Conservation (phyloP, 2,797 vertebrate species). For the Cyclopterus lumpus region DNA sequence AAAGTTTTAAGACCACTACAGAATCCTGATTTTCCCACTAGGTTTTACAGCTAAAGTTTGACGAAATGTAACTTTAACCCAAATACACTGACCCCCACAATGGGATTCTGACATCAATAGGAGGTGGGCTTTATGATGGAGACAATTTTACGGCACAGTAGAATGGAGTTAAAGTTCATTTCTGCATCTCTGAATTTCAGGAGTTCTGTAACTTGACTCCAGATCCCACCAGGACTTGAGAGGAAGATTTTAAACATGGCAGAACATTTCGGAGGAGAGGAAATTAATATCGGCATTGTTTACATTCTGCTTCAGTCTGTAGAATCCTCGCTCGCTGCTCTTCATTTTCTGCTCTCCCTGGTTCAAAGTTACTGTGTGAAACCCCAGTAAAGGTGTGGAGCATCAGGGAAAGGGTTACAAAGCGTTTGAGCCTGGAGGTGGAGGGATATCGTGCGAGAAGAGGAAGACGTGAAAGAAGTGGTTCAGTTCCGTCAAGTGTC, state of each 20-base stretch:
- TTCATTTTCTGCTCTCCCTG: neutral
- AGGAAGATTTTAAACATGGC: neutral
- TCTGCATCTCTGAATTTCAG: neutral
- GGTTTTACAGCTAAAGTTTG: neutral
- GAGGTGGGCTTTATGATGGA: neutral
- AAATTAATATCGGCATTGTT: neutral
- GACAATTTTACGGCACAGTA: neutral
- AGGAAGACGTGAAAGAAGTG: neutral
- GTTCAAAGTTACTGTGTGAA: neutral
- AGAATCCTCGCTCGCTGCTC: neutral
- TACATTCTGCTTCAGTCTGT: neutral
- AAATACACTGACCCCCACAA: neutral
- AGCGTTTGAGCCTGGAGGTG: neutral
- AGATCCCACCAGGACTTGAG: neutral
- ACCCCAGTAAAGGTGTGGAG: neutral
- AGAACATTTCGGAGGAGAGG: neutral
- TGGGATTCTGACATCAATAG: neutral
- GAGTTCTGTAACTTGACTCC: neutral
- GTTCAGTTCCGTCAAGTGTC: constrained; percentile 36
- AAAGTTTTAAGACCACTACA: neutral
- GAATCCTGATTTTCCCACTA: neutral
- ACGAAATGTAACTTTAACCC: constrained; percentile 6
- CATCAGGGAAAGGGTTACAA: neutral
- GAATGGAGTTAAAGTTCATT: neutral
- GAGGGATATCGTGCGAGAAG: neutral